Evolutionary conservation across 2,888 invertebrate genomes (phyloP).

Genomic region (Drosophila mimica): DNA sequence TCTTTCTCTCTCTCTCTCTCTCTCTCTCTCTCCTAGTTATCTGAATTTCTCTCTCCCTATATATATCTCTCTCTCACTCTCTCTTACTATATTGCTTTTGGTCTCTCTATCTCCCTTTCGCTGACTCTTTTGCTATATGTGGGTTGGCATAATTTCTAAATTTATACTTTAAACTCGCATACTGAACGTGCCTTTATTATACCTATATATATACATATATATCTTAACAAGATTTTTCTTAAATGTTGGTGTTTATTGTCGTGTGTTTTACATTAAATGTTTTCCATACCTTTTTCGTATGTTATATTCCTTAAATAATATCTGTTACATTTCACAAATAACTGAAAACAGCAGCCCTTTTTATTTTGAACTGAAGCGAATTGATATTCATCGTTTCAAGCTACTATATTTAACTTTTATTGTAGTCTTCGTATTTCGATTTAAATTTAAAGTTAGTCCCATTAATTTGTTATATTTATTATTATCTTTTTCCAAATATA

Average conservation of each 20-base stretch:
- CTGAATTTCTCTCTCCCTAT: conserved; percentile 6
- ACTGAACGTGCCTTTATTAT: conserved; percentile 34
- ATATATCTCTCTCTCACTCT: not conserved
- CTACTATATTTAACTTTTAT: not conserved
- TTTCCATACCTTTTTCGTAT: conserved; percentile 21
- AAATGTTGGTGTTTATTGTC: conserved; percentile 56
- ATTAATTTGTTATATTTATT: not conserved
- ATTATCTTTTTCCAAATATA: not conserved
- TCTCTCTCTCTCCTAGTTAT: conserved; percentile 2
- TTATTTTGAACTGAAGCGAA: not conserved
- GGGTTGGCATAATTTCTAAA: conserved; percentile 72
- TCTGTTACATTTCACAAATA: conserved; percentile 4
- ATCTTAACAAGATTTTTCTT: conserved; percentile 18
- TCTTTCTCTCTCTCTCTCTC: conserved; percentile 12
- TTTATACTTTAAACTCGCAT: conserved; percentile 57
- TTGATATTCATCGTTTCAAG: not conserved
- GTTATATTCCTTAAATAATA: conserved; percentile 4
- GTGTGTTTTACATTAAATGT: conserved; percentile 54
- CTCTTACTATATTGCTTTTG: conserved; percentile 9
- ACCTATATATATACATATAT: conserved; percentile 14
- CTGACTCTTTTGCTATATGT: conserved; percentile 33
- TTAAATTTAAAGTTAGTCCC: not conserved
- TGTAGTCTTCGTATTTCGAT: not conserved
- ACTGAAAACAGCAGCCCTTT: conserved; percentile 2
- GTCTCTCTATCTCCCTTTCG: conserved; percentile 8